A percentile compares a stretch with the other conserved stretches of the same genome.
phyloP scores from a whole-genome alignment of 2,113 vertebrate genomes.

The Lepisosteus osseus region DNA sequence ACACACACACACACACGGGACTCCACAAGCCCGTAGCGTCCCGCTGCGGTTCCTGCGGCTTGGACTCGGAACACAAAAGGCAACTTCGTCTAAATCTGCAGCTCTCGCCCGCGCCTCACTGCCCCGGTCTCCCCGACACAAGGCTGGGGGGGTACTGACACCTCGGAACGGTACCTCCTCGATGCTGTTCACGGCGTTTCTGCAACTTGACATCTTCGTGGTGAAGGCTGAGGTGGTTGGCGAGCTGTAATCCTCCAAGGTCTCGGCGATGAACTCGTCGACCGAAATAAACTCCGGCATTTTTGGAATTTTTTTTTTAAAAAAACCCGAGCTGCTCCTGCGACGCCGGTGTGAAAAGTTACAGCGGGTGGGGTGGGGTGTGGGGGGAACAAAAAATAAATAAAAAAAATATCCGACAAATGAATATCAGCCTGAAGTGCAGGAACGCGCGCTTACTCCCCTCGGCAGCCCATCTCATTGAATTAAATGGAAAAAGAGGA shows the following conservation, averaged over 20 bases:
- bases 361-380: not conserved
- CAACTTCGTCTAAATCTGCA: too few species aligned
- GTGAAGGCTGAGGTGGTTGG: slow-evolving; percentile 59
- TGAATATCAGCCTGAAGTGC: not conserved
- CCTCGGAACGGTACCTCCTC: slow-evolving; percentile 48
- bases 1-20: too few species aligned
- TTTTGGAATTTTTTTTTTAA: slow-evolving; percentile 10
- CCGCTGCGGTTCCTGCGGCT: too few species aligned
- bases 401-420: not conserved
- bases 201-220: slow-evolving; percentile 51
- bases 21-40: too few species aligned
- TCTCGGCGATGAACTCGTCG: slow-evolving; percentile 50
- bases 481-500: slow-evolving; percentile 25
- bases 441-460: not conserved
- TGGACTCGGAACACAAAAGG: too few species aligned
- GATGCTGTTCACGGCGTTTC: slow-evolving; percentile 48
- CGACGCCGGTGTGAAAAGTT: slow-evolving; percentile 14
- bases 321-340: too few species aligned
- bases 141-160: not conserved
- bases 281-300: slow-evolving; percentile 55
- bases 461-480: slow-evolving; percentile 10
- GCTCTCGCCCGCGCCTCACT: too few species aligned
- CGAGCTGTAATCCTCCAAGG: slow-evolving; percentile 59
- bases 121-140: not conserved
- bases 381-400: not conserved